Conservation (phyloP, 2,888 invertebrate species). For the Nasonovia ribisnigri region DNA sequence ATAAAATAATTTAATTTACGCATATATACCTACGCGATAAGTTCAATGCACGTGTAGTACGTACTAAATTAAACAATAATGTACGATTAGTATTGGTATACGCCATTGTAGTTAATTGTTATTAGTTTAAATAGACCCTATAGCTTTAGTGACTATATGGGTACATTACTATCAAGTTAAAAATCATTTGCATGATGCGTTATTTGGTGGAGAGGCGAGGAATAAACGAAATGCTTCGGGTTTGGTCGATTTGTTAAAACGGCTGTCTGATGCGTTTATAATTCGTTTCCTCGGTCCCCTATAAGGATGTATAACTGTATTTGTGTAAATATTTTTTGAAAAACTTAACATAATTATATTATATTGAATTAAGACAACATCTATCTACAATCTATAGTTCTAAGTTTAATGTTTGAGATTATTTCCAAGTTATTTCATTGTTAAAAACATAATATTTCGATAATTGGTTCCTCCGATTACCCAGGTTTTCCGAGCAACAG, state of each 20-base stretch:
- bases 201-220: too few species aligned
- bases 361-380: too few species aligned
- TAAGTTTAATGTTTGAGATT: not conserved
- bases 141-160: not conserved
- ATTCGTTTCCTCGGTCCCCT: too few species aligned
- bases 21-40: not conserved
- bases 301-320: too few species aligned
- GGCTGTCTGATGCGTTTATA: too few species aligned
- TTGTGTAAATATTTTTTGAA: too few species aligned
- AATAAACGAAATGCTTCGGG: too few species aligned
- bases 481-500: not conserved
- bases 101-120: not conserved
- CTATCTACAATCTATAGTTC: not conserved
- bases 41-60: not conserved
- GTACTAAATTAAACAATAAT: not conserved
- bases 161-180: not conserved
- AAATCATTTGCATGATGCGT: not conserved
- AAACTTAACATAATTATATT: too few species aligned
- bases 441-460: too few species aligned
- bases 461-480: not conserved
- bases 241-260: too few species aligned
- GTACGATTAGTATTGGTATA: not conserved
- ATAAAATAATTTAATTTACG: not conserved
- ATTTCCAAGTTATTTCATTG: too few species aligned
- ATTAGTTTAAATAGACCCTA: not conserved